Base-by-base conservation (phyloP, 1,140 invertebrate genomes). In the Gryon sp. region DNA sequence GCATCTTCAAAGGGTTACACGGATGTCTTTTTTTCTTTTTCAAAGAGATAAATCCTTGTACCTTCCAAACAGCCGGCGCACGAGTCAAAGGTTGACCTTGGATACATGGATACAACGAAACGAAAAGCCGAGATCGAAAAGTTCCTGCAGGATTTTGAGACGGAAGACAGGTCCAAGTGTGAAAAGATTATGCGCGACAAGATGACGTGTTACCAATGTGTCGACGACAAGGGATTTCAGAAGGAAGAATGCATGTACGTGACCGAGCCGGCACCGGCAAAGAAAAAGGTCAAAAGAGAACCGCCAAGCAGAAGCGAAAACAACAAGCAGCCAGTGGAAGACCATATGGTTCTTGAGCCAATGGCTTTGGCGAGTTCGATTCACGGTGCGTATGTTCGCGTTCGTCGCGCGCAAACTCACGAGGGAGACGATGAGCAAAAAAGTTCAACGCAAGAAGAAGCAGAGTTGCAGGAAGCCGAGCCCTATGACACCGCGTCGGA, bases 231-330 rank as follows among this genome's bases (percentile, higher is more conserved):
- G 30, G 93, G 92, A 1, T 85, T 92, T 14, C 91, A 92, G 80
- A 91, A 94, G 74, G 93, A 94, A 84, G 93, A 94, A 84, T 94
- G 93, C 78, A 93, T 93, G 90, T 94, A 92, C 83, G 90, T 94
- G 1, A 92, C 91, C 4, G 91, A 83, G 1, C 83, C 66, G 5
- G 50, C 50, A 32, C 57, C 32, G 30, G n/a, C 55, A 45, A 50
- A 38, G 40, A 70, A 62, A 43, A 70, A 74, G 36, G 72, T 65
- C 11, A 77, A 75, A 40, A 68, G 60, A 9, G 65, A 69, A 36
- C 41, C 46, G 0, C 26, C 41, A 8, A 75, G 62, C 45, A 36
- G 63, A 14, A 41, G 40, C 15, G n/a, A n/a, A n/a, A n/a, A n/a
- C n/a, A n/a, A n/a, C n/a, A n/a, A n/a, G n/a, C n/a, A n/a, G n/a